Evolutionary conservation across 2,888 invertebrate species (phyloP).

Genomic region (Parthenolecanium corni): DNA sequence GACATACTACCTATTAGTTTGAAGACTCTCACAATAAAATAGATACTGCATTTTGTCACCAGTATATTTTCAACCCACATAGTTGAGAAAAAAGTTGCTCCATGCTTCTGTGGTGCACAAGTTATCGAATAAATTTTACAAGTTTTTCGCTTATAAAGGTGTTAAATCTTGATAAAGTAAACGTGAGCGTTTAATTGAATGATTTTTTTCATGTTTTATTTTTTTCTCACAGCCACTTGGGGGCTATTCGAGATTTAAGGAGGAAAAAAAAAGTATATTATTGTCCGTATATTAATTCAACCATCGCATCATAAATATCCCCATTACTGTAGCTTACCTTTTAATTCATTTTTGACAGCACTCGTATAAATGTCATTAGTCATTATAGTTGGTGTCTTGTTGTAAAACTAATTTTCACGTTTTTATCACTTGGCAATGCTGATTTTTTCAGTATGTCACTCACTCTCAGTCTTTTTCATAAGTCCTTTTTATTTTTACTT

Average conservation of each 20-base stretch:
- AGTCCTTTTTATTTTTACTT: neutral
- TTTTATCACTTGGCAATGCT: no score
- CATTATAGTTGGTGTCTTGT: neutral
- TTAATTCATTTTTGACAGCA: conserved; percentile 18
- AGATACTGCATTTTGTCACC: no score
- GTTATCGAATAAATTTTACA: no score
- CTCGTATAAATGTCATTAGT: conserved; percentile 20
- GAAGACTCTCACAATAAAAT: no score
- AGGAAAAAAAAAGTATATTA: conserved; percentile 14
- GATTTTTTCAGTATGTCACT: no score
- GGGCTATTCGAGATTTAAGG: neutral
- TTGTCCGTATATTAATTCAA: conserved; percentile 16
- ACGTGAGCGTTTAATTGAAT: conserved; percentile 8
- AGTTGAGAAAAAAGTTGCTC: no score
- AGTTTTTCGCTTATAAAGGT: no score
- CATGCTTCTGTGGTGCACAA: no score
- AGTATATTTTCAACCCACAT: no score
- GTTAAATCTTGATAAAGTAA: neutral
- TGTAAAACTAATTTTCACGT: no score
- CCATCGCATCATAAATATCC: conserved; percentile 14
- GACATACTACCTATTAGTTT: no score
- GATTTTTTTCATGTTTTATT: neutral
- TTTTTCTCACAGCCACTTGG: neutral
- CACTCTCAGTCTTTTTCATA: neutral
- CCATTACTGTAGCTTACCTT: conserved; percentile 21